These are phyloP conservation scores for Puntigrus tetrazona DNA, from an alignment of 2,113 vertebrate species.

Conservation along the genomic window DNA sequence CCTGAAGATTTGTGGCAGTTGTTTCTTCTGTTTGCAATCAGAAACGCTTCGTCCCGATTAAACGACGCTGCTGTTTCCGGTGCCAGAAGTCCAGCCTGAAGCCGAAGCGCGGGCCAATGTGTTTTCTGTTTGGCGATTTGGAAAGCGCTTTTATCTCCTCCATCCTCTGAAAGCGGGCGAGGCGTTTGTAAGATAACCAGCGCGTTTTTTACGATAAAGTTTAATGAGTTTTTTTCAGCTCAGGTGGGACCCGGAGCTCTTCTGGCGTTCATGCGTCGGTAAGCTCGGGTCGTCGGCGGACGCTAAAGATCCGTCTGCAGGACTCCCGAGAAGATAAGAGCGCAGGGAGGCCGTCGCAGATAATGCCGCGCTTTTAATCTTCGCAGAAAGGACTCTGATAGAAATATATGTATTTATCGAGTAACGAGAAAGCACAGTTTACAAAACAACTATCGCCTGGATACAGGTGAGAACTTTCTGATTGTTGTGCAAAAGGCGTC, in stretches of 20 bases:
- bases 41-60: neutral
- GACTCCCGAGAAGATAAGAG: neutral
- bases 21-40: neutral
- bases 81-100: neutral
- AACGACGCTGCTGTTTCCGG: neutral
- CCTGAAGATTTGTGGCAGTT: neutral
- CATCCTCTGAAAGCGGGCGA: neutral
- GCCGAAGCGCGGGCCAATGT: neutral
- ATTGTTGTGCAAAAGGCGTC: neutral
- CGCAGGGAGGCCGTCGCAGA: neutral
- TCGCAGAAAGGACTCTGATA: neutral
- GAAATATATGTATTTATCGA: neutral
- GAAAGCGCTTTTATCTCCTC: slow-evolving; percentile 4
- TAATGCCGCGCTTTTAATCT: neutral
- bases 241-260: neutral
- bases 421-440: neutral
- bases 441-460: neutral
- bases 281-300: neutral
- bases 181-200: neutral
- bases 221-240: slow-evolving; percentile 8
- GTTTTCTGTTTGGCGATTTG: neutral
- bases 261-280: neutral
- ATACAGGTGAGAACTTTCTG: neutral
- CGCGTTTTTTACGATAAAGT: neutral
- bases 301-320: neutral